phyloP scores from a whole-genome alignment of 2,797 vertebrate species.

The Mormyrops attenuatus region DNA sequence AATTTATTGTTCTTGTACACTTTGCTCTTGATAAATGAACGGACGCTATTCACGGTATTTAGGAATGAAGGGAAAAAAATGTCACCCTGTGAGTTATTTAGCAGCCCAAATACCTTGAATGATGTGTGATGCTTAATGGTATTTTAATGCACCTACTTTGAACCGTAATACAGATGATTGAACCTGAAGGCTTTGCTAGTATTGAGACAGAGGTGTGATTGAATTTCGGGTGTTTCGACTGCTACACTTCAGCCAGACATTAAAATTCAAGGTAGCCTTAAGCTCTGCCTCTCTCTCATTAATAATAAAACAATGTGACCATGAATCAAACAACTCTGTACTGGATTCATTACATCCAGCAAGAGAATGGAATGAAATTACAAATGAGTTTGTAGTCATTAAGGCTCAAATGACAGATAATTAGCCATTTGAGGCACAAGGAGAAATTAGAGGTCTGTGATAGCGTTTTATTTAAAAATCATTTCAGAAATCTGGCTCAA shows the following conservation, averaged over 20 bases:
- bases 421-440: conserved; percentile 4
- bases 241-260: conserved; percentile 24
- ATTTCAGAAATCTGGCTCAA: conserved; percentile 12
- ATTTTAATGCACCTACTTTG: conserved; percentile 22
- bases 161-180: conserved; percentile 25
- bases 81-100: conserved; percentile 17
- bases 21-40: neutral
- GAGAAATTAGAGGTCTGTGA: neutral
- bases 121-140: conserved; percentile 19
- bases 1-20: neutral
- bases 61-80: neutral
- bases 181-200: conserved; percentile 15
- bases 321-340: conserved; percentile 17
- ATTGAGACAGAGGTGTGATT: conserved; percentile 23
- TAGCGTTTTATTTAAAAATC: conserved; percentile 7
- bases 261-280: conserved; percentile 29
- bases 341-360: conserved; percentile 20
- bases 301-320: conserved; percentile 23
- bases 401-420: conserved; percentile 7
- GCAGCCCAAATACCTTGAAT: conserved; percentile 8
- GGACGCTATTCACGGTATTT: neutral
- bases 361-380: conserved; percentile 15
- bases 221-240: conserved; percentile 22
- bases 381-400: conserved; percentile 23
- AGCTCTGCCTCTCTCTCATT: conserved; percentile 27